phyloP scores from a whole-genome alignment of 1,140 invertebrate species.

The Metaphire vulgaris region DNA sequence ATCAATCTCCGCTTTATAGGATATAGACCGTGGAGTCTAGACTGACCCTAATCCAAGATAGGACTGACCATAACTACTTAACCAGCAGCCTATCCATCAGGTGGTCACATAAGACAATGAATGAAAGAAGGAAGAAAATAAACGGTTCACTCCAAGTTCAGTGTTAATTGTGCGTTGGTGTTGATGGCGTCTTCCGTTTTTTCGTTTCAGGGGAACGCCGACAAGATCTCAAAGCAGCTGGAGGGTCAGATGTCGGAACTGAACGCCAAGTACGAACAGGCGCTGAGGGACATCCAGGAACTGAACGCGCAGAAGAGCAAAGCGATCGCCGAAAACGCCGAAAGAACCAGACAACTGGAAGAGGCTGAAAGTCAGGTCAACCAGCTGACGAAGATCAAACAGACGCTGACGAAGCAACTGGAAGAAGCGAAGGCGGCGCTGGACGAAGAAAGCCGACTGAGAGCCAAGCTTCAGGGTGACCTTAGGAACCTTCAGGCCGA shows the following conservation, averaged over 20 bases:
- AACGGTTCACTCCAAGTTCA: too few species aligned
- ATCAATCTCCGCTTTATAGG: too few species aligned
- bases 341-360: conserved; percentile 65
- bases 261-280: conserved; percentile 79
- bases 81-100: too few species aligned
- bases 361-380: conserved; percentile 87
- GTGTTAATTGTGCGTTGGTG: not conserved
- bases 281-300: conserved; percentile 42
- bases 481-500: conserved; percentile 87
- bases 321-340: conserved; percentile 80
- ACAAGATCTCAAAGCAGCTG: conserved; percentile 93
- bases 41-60: too few species aligned
- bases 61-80: too few species aligned
- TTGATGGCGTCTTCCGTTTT: not conserved
- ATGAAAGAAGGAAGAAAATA: too few species aligned
- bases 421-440: conserved; percentile 62
- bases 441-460: conserved; percentile 11
- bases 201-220: conserved; percentile 73
- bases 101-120: too few species aligned
- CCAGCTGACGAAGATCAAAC: conserved; percentile 85
- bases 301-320: conserved; percentile 42
- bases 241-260: conserved; percentile 90
- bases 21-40: not conserved
- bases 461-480: conserved; percentile 50
- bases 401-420: conserved; percentile 59